Percentiles rank a stretch among this genome's conserved stretches.
Evolutionary conservation across 1,140 invertebrate genomes (phyloP).

Genomic region (Fragariocoptes setiger): DNA sequence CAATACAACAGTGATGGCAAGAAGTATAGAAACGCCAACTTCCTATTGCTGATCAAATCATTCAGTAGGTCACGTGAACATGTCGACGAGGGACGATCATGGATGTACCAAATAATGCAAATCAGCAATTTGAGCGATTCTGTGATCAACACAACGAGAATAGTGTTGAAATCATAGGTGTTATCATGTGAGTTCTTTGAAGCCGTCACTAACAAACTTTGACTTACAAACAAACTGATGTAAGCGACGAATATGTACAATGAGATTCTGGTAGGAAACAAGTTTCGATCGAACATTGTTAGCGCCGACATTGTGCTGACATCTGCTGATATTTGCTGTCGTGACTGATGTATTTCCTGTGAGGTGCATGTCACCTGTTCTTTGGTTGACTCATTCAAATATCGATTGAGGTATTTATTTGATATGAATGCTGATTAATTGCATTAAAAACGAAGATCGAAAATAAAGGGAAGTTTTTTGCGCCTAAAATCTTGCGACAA

Average conservation of each 20-base stretch:
- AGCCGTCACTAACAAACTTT: conserved; percentile 66
- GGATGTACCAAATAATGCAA: conserved; percentile 30
- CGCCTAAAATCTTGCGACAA: too few relatives aligned
- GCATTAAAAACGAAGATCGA: too few relatives aligned
- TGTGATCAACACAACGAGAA: conserved; percentile 51
- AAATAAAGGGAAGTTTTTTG: too few relatives aligned
- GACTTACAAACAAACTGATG: conserved; percentile 43
- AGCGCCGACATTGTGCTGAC: too few relatives aligned
- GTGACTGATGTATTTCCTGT: too few relatives aligned
- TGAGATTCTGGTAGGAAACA: conserved; percentile 46
- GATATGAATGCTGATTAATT: too few relatives aligned
- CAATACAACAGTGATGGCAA: conserved; percentile 66
- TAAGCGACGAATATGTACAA: conserved; percentile 45
- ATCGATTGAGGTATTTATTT: too few relatives aligned
- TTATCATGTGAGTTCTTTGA: conserved; percentile 47
- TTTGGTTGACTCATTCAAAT: too few relatives aligned
- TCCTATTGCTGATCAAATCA: conserved; percentile 13
- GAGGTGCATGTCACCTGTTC: too few relatives aligned
- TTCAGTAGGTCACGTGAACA: conserved; percentile 7
- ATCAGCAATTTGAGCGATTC: conserved; percentile 51
- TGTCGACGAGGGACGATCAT: conserved; percentile 15
- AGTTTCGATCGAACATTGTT: too few relatives aligned
- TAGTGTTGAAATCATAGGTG: conserved; percentile 52
- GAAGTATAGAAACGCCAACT: conserved; percentile 49
- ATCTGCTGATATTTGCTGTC: too few relatives aligned